Evolutionary conservation across 2,113 vertebrate genomes (phyloP).

Genomic region (Chrysemys picta): DNA sequence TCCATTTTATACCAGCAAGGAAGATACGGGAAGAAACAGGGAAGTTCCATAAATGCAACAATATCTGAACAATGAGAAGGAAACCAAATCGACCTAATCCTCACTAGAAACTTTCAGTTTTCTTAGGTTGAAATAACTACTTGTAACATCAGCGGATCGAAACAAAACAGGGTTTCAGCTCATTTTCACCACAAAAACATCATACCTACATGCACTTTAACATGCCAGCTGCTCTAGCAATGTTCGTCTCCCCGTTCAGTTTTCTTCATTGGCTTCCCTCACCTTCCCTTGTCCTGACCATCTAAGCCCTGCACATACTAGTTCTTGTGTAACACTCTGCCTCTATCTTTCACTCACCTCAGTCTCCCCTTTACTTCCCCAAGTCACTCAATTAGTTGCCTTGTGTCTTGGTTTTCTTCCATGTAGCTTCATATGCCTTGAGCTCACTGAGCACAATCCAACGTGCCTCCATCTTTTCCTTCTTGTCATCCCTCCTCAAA

Average conservation of each 20-base stretch:
- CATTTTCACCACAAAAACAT: not conserved
- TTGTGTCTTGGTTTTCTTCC: not conserved
- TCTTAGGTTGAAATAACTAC: not conserved
- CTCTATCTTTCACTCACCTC: not conserved
- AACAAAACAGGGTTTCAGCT: not conserved
- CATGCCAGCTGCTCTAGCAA: rapidly evolving
- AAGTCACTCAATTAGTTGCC: not conserved
- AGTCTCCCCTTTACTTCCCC: not conserved
- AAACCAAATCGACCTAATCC: not conserved
- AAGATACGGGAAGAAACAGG: not conserved
- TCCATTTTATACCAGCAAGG: not conserved
- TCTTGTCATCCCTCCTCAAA: not conserved
- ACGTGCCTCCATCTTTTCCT: rapidly evolving
- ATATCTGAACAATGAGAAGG: not conserved
- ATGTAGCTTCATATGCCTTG: not conserved
- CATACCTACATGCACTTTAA: not conserved
- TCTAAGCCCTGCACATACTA: not conserved
- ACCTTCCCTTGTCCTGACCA: not conserved
- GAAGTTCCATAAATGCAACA: not conserved
- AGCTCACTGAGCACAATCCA: not conserved
- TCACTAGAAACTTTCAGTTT: not conserved
- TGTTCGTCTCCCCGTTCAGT: not conserved
- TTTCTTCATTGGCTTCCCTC: not conserved
- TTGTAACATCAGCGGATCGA: rapidly evolving
- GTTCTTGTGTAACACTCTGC: not conserved